phyloP scores from a whole-genome alignment of 2,888 invertebrate species.

The Drosophila anomalata region DNA sequence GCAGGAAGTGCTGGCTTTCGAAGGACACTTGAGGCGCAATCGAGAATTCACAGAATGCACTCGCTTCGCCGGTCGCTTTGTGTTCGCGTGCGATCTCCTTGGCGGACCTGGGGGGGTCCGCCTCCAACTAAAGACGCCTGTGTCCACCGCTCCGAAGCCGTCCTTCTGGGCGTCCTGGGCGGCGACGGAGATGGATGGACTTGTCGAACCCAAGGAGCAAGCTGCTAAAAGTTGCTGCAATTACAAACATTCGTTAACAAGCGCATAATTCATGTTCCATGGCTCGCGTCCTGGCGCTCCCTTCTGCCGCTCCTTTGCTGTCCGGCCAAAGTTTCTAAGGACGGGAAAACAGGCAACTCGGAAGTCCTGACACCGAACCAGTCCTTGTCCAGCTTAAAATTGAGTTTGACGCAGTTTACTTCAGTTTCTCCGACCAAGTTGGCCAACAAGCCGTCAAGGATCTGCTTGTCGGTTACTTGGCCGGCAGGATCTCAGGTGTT shows the following conservation, averaged over 20 bases:
- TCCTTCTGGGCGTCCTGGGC: not conserved
- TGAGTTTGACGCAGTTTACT: slow-evolving; percentile 67
- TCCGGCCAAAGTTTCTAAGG: slow-evolving; percentile 1
- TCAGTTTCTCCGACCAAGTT: slow-evolving; percentile 51
- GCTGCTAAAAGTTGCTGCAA: slow-evolving; percentile 47
- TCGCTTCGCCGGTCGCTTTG: slow-evolving; percentile 35
- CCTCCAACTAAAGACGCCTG: not conserved
- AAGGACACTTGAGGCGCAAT: slow-evolving; percentile 55
- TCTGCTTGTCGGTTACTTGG: not conserved
- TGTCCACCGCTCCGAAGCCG: not conserved
- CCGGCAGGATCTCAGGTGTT: not conserved
- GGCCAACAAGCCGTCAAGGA: slow-evolving; percentile 9
- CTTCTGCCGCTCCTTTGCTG: slow-evolving; percentile 2
- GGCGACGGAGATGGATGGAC: slow-evolving; percentile 7
- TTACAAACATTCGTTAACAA: slow-evolving; percentile 54
- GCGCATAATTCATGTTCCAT: slow-evolving; percentile 62
- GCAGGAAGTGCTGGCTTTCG: slow-evolving; percentile 17
- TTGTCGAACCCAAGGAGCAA: not conserved
- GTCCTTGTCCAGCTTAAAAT: slow-evolving; percentile 37
- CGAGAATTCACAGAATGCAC: slow-evolving; percentile 43
- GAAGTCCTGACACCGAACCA: slow-evolving; percentile 25
- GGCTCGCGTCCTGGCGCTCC: slow-evolving; percentile 11
- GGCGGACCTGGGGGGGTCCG: not conserved
- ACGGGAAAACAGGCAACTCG: slow-evolving; percentile 15
- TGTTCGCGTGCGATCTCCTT: slow-evolving; percentile 6